Conservation (phyloP, 2,113 vertebrate genomes). For the Drymodes brunneopygia region DNA sequence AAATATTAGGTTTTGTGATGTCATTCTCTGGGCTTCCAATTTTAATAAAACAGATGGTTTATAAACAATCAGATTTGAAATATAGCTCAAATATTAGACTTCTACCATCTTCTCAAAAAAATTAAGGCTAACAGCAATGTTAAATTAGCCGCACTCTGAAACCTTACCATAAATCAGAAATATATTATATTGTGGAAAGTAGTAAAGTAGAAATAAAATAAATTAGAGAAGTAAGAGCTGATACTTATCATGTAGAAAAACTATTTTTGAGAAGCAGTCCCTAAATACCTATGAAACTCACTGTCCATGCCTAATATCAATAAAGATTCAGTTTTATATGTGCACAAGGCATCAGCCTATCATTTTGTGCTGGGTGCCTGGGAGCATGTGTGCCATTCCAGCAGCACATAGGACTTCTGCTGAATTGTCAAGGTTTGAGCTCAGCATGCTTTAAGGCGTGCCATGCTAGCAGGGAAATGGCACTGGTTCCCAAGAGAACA, state of each 20-base stretch:
- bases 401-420: neutral
- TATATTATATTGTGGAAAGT: neutral
- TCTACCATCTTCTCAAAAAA: neutral
- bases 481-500: neutral
- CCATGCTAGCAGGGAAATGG: neutral
- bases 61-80: neutral
- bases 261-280: neutral
- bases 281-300: neutral
- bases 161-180: neutral
- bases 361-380: neutral
- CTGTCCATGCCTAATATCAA: neutral
- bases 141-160: neutral
- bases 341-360: neutral
- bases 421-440: neutral
- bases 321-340: neutral
- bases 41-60: conserved; percentile 19
- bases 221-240: neutral
- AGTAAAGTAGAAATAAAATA: neutral
- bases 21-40: neutral
- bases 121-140: neutral
- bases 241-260: neutral
- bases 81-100: neutral
- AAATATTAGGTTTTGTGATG: conserved; percentile 6
- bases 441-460: neutral
- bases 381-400: neutral